Evolutionary conservation across 2,113 vertebrate genomes (phyloP).

Genomic region (Cebus imitator): DNA sequence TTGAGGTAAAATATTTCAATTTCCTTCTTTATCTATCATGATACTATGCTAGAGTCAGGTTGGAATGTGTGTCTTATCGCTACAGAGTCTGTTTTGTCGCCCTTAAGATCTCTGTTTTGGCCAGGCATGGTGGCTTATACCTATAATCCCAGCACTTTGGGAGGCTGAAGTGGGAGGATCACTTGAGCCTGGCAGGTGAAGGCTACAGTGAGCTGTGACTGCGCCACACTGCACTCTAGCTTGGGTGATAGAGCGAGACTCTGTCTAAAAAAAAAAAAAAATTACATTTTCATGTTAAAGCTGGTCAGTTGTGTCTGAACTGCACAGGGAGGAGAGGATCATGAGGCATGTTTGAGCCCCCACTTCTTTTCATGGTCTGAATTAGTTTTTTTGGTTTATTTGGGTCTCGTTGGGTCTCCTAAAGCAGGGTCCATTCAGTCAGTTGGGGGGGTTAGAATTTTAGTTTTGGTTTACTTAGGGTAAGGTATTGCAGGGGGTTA

Average conservation of each 20-base stretch:
- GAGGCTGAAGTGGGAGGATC: too few species aligned
- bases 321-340: background rate
- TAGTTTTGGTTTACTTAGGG: background rate
- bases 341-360: background rate
- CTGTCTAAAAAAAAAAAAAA: too few species aligned
- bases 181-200: too few species aligned
- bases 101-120: too few species aligned
- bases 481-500: background rate
- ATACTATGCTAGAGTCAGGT: too few species aligned
- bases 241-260: too few species aligned
- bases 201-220: too few species aligned
- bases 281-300: background rate
- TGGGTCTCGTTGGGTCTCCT: background rate
- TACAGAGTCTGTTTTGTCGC: background rate
- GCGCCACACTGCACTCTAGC: too few species aligned
- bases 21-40: too few species aligned
- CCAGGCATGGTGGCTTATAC: too few species aligned
- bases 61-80: background rate
- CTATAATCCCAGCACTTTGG: too few species aligned
- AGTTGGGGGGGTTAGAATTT: background rate
- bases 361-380: background rate
- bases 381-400: background rate
- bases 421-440: background rate
- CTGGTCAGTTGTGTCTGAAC: background rate
- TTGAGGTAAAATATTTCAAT: too few species aligned